Evolutionary conservation across 2,113 vertebrate genomes (phyloP).

Genomic region (Micromys minutus): DNA sequence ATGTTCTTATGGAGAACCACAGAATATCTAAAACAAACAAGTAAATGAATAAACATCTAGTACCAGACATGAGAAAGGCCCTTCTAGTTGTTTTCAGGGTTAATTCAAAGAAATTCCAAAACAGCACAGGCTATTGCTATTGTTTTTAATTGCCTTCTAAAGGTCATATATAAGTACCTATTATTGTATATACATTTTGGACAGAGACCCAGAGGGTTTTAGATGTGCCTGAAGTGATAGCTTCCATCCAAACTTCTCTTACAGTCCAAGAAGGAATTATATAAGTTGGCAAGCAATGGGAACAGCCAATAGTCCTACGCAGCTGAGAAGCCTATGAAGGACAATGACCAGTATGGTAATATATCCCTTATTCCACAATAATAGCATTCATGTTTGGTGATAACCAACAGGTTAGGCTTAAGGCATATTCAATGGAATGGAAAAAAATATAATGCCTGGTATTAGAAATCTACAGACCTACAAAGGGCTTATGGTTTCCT

Average conservation of each 20-base stretch:
- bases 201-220: background rate
- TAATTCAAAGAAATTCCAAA: background rate
- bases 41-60: background rate
- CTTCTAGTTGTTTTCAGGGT: background rate
- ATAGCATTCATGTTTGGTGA: background rate
- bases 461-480: background rate
- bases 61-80: background rate
- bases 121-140: background rate
- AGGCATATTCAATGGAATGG: background rate
- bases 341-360: background rate
- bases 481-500: background rate
- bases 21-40: background rate
- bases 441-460: background rate
- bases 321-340: background rate
- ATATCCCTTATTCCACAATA: background rate
- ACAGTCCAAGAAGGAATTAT: background rate
- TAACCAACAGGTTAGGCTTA: background rate
- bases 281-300: background rate
- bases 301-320: background rate
- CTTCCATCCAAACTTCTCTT: background rate
- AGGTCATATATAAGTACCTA: background rate
- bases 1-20: background rate
- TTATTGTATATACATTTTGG: background rate
- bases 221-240: background rate
- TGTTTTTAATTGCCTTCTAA: background rate